Evolutionary conservation across 2,113 vertebrate species (phyloP), one percentile per base, ranked within the genome.

Genomic region (Halcyon malimbica): DNA sequence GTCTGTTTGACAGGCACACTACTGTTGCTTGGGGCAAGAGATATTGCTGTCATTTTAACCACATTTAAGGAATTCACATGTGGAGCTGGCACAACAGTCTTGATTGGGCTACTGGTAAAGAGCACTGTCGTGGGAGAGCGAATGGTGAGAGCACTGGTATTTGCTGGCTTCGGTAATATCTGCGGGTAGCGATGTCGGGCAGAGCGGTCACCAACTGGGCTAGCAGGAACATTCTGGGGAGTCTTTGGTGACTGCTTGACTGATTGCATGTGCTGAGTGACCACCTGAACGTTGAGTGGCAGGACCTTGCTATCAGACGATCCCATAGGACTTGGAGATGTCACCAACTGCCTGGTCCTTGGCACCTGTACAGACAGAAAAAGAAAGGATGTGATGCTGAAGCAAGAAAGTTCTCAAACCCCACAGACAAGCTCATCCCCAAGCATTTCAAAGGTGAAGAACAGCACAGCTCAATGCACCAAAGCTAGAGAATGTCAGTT

Each of bases 21-120:
- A 15, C 96, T 97, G 96, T 96, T 97, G 97, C 97, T 99, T 3
- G 99, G 98, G 9, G 99, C 97, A 39, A 99, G 98, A 21, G 99
- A 99, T 98, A 99, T 99, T 95, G 99, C 96, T 64, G 99, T 98
- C 99, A 99, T 99, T 97, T 99, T 99, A 59, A 99, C 99, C 96
- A 99, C 98, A 75, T 99, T 99, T 95, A 99, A 98, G 13, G 99
- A 98, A 94, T 98, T 99, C 95, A 99, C 97, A 6, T 99, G 99
- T 71, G 99, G 98, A 19, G 99, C 98, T 20, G 99, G 99, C 88
- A 99, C 98, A 90, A 99, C 98, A 8, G 99, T 99, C 97, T 99
- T 99, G 88, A 99, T 99, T 71, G 99, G 99, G 92, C 99, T 99
- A 97, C 99, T 99, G 44, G 99, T 98, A 53, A 99, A 99, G 53